A percentile compares a stretch with the other conserved stretches of the same genome.
Conservation (phyloP, 2,113 vertebrate species). For the Heliornis fulica region DNA sequence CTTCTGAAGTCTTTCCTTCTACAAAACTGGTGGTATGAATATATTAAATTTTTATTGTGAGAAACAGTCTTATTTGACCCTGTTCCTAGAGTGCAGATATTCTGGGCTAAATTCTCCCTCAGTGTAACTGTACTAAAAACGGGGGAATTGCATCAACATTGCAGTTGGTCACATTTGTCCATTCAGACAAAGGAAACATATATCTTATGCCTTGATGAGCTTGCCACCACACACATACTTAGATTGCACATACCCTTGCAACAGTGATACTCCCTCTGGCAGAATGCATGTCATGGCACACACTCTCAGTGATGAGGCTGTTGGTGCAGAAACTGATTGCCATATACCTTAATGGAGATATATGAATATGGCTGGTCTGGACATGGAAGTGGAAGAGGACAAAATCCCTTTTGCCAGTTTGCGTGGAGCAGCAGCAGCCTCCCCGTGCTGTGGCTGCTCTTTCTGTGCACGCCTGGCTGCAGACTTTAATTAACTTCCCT, state of each 20-base stretch:
- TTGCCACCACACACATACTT: not conserved
- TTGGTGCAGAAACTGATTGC: not conserved
- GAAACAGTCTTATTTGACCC: not conserved
- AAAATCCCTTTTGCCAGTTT: not conserved
- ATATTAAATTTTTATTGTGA: not conserved
- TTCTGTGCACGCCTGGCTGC: not conserved
- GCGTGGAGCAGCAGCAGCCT: not conserved
- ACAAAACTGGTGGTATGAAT: not conserved
- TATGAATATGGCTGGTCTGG: not conserved
- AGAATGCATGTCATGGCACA: fast-evolving
- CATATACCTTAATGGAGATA: not conserved
- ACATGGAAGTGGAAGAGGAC: not conserved
- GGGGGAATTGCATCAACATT: not conserved
- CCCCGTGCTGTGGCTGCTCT: not conserved
- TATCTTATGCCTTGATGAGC: not conserved
- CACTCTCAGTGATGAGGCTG: fast-evolving
- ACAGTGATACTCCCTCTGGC: not conserved
- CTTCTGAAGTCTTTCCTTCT: not conserved
- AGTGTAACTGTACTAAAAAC: not conserved
- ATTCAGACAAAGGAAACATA: fast-evolving
- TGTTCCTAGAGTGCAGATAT: not conserved
- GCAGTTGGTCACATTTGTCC: not conserved
- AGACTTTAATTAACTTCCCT: conserved; percentile 68
- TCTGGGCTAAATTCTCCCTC: not conserved
- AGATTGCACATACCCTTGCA: fast-evolving